These are phyloP conservation scores for Caloenas nicobarica DNA, from an alignment of 2,113 vertebrate genomes.

Conservation along the genomic window DNA sequence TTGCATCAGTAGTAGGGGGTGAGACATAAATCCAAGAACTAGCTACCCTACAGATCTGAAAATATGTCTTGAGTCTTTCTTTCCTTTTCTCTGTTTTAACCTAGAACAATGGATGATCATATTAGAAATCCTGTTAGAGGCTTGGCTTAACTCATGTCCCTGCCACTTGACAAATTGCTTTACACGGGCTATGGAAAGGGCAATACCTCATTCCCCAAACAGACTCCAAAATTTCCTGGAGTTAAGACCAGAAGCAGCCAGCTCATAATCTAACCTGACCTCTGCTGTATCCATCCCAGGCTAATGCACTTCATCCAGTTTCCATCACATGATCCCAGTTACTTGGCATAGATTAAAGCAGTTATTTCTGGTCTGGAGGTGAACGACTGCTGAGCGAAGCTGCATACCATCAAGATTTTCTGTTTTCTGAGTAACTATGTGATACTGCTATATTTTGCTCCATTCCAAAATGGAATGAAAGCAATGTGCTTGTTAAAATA, in stretches of 20 bases:
- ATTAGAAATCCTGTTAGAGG: neutral
- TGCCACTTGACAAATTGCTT: constrained; percentile 11
- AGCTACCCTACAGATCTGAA: neutral
- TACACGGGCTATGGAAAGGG: neutral
- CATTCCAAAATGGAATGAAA: constrained; percentile 18
- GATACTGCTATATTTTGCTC: neutral
- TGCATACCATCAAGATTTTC: neutral
- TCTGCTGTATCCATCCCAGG: neutral
- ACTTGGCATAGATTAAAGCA: neutral
- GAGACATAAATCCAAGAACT: neutral
- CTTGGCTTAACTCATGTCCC: neutral
- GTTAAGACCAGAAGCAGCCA: neutral
- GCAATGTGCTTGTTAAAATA: constrained; percentile 10
- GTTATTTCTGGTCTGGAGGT: constrained; percentile 19
- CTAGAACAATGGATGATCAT: neutral
- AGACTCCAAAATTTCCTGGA: constrained; percentile 1
- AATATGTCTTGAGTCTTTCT: neutral
- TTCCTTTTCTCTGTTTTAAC: neutral
- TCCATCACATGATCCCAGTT: neutral
- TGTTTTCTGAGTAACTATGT: neutral
- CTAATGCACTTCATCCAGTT: neutral
- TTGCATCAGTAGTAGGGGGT: neutral
- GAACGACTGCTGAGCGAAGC: constrained; percentile 1
- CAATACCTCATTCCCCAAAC: neutral
- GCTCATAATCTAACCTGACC: constrained; percentile 15